Evolutionary conservation across 2,113 vertebrate species (phyloP), one percentile per base, ranked within the genome.

Genomic region (Craseonycteris thonglongyai): DNA sequence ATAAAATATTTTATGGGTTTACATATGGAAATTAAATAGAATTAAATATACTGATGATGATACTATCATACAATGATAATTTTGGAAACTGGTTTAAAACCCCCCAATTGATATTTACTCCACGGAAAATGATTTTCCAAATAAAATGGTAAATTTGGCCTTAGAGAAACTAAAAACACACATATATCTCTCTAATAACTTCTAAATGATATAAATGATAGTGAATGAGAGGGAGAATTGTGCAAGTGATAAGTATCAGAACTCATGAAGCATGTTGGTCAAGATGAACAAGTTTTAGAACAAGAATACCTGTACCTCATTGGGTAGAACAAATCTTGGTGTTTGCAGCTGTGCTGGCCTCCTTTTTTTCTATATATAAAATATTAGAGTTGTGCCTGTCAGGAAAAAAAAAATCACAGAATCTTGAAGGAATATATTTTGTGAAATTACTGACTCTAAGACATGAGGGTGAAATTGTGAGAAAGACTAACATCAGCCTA

Each of bases 21-120:
- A 63, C 1, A 61, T 65, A 66, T 61, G 49, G 58, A 94, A 86
- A 91, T 89, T 68, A 63, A 91, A 91, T 59, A 88, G 92, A 96
- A 93, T 82, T 10, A 66, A 93, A 68, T 82, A 7, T 75, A 35
- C 22, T 54, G 10, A 84, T 88, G 15, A 76, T 80, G 74, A 75
- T 6, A 18, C 21, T n/a, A 74, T 40, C 15, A 83, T 75, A 3
- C 79, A 89, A 89, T 42, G 38, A n/a, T 84, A 90, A 93, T 88
- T 96, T 66, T 21, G 47, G n/a, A 88, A 92, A 66, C 14, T 72
- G 24, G 15, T 83, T 96, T 71, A 79, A 89, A 89, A 75, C 18
- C 6, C 1, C 1, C 14, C 63, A 65, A 8, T 45, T 78, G 26
- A 80, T 74, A 26, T 51, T 79, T 74, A 24, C 18, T 7, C 33